Base-by-base conservation (phyloP, 1,140 invertebrate genomes). In the Hydropsyche tenuis region DNA sequence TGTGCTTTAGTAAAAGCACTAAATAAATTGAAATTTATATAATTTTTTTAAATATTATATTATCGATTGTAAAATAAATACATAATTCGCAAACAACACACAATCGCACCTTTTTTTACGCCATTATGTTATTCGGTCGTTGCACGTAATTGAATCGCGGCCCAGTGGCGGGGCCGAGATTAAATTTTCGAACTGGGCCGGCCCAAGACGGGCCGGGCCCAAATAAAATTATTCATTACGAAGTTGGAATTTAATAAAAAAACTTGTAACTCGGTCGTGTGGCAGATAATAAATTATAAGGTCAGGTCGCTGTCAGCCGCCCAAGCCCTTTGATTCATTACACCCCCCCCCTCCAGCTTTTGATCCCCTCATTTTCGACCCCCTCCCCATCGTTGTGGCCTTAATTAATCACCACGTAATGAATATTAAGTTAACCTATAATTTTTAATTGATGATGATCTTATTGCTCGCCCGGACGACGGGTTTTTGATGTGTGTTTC, bases 381-480 rank as follows among this genome's bases (percentile, higher is more conserved):
- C 37, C 20, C 63, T 65, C 63, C 2, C 63, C 20, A 37, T 37
- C 4, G 48, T 14, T n/a, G 7, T 20, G 3, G 7, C 30, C 42
- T 63, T 72, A 72, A 72, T 72, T 72, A 72, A 72, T 72, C 69
- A 72, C 60, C 69, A 37, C 18, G 53, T 72, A 72, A 72, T 72
- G 69, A 72, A 72, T 72, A 72, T 72, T 72, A 72, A 72, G 69
- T 48, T 62, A 72, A 72, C 69, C 60, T 62, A 63, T 72, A 63
- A 53, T 72, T 70, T 72, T 70, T 51, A 62, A 62, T 63, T 20
- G 68, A 45, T 63, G 69, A 63, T 18, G 25, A 22, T 45, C 7
- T 12, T n/a, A n/a, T 9, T 53, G 18, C 43, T 30, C 4, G 37
- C 48, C 14, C 48, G 1, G 14, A 43, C 48, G 16, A 1, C 48